Evolutionary conservation across 2,797 vertebrate species (phyloP), one percentile per base, ranked within the genome.

Genomic region (Serranus cabrilla): DNA sequence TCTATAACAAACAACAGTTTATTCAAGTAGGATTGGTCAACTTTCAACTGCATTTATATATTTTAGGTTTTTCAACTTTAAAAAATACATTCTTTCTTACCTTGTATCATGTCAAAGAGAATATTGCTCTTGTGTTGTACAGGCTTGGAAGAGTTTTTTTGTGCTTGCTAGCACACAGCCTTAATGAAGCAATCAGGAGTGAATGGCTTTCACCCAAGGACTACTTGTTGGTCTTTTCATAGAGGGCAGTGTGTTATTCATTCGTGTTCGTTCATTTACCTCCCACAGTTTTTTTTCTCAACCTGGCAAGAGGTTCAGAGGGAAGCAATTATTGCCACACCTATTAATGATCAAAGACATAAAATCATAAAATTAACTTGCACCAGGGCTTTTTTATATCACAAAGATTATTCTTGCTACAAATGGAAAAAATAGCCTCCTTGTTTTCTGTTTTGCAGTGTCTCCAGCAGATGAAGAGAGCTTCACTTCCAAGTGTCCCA

Each of bases 401-500:
- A 27, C 2, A 1, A 17, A 51, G 20, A 60, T 59, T 51, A 31
- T 54, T 73, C n/a, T 39, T 43, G 18, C 13, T 7, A 23, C 11
- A 46, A 49, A 43, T n/a, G 2, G 5, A 10, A 50, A 2, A 11
- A 27, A 43, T 27, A 43, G 11, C 42, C 9, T 34, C 7, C 14
- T 59, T 76, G 14, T 60, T 69, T 71, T 11, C 37, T 55, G 20
- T 74, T 67, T 81, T 86, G 20, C 86, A 96, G 95, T 72, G 5
- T 80, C 90, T 46, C 89, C 90, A 12, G 31, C 52, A 50, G 86
- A 80, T 21, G 76, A 82, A 0, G 89, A 92, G 17, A 76, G 66
- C 79, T 84, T 94, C 79, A 46, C 71, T 3, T 82, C 83, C 13
- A 92, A 93, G 65, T 99, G 98, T 91, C 98, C 98, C 0, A 99